Evolutionary conservation across 2,113 vertebrate species (phyloP), one percentile per base, ranked within the genome.

Genomic region (Gymnobelideus leadbeateri): DNA sequence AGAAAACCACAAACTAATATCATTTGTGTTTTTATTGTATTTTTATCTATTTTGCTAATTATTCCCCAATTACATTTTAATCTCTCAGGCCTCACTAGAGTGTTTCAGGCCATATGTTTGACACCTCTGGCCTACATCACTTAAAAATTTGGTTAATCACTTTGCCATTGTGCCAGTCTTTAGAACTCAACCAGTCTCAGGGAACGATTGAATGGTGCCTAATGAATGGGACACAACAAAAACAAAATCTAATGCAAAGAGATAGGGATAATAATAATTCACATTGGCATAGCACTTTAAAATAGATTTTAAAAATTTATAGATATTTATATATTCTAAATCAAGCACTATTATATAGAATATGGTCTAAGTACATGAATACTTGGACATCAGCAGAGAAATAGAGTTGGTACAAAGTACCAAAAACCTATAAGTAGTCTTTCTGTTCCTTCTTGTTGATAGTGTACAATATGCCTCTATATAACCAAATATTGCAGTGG

Each of bases 311-410:
- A 26, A 28, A 55, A 98, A 99, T 99, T 99, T 98, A 98, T 97
- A 94, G 95, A 96, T 98, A 98, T 98, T 98, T 99, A 98, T 98
- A 99, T 99, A 99, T 99, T 99, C 99, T 99, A 99, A 99, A 99
- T 99, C 99, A 99, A 99, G 99, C 99, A 99, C 99, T 99, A 99
- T 99, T 99, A 99, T 99, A 99, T 99, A 99, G 98, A 99, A 99
- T 99, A 99, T 99, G 99, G 98, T 99, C 99, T 99, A 99, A 98
- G 99, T 99, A 99, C 99, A 99, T 99, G 98, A 99, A 99, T 99
- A 99, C 98, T 98, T 98, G 95, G 96, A 97, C 98, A 98, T 99
- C 98, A 99, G 98, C 99, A 99, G 97, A 99, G 99, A 99, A 98
- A 99, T 98, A 98, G 98, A 98, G 98, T 97, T 99, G 99, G 99